A percentile compares a stretch with the other conserved stretches of the same genome.
Evolutionary conservation across 2,888 invertebrate species (phyloP).

Genomic region (Rhingia rostrata): DNA sequence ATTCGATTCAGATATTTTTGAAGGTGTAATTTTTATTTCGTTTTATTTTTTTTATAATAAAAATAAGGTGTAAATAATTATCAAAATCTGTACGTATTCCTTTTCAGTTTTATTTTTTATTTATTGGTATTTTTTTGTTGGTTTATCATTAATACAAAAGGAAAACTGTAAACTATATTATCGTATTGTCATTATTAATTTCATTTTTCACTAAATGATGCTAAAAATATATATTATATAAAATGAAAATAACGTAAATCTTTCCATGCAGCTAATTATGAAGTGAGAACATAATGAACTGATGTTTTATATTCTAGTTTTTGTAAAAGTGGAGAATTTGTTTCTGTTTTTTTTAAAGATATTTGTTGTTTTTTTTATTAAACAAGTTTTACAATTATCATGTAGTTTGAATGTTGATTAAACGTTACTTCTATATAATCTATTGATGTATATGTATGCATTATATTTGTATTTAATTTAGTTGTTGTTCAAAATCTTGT

Average conservation of each 20-base stretch:
- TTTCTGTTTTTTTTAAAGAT: not conserved
- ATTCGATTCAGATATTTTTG: conserved; percentile 7
- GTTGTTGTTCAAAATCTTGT: conserved; percentile 10
- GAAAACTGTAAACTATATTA: conserved; percentile 53
- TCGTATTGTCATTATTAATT: conserved; percentile 64
- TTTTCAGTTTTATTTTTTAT: conserved; percentile 16
- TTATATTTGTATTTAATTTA: conserved; percentile 41
- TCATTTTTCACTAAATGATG: conserved; percentile 19
- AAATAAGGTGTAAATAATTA: conserved; percentile 68
- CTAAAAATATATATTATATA: conserved; percentile 34
- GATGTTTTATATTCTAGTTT: not conserved
- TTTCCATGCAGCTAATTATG: conserved; percentile 59
- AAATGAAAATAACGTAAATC: not conserved
- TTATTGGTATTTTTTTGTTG: conserved; percentile 17
- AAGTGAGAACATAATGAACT: not conserved
- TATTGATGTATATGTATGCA: conserved; percentile 52
- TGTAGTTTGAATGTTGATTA: conserved; percentile 57
- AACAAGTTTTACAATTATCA: conserved; percentile 27
- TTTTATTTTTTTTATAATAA: conserved; percentile 27
- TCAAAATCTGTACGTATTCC: conserved; percentile 57
- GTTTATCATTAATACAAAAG: conserved; percentile 44
- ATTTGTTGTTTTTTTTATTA: not conserved
- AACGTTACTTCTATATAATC: conserved; percentile 70
- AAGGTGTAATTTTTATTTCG: conserved; percentile 37
- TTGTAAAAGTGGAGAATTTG: conserved; percentile 5